Evolutionary conservation across 2,797 vertebrate genomes (phyloP).

Genomic region (Takifugu ocellatus): DNA sequence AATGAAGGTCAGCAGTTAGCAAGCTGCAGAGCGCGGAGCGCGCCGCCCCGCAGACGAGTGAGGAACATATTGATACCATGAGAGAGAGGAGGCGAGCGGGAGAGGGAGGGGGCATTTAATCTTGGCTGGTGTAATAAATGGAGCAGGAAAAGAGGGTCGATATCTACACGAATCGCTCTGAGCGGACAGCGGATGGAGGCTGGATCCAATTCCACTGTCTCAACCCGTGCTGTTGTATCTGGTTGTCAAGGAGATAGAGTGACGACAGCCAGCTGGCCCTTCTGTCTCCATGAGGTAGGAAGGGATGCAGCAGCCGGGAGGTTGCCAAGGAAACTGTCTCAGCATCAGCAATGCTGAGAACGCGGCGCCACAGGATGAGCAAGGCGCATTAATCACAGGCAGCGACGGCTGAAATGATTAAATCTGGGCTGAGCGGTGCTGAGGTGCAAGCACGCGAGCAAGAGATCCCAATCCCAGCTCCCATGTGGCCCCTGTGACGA

Average conservation of each 20-base stretch:
- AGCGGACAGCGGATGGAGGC: constrained; percentile 37
- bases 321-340: constrained; percentile 69
- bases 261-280: constrained; percentile 50
- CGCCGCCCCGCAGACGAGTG: constrained; percentile 1
- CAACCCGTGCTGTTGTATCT: constrained; percentile 56
- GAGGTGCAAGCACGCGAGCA: not conserved
- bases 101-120: constrained; percentile 50
- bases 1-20: constrained; percentile 66
- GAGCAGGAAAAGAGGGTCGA: constrained; percentile 51
- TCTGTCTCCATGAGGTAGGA: constrained; percentile 35
- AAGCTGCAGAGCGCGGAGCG: constrained; percentile 32
- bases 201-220: constrained; percentile 60
- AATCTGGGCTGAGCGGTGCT: not conserved
- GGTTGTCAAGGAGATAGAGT: constrained; percentile 57
- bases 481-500: not conserved
- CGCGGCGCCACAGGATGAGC: constrained; percentile 35
- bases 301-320: constrained; percentile 43
- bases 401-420: constrained; percentile 20
- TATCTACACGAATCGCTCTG: constrained; percentile 57
- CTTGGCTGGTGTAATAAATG: constrained; percentile 46
- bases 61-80: constrained; percentile 45
- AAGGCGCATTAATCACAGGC: constrained; percentile 47
- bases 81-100: constrained; percentile 1
- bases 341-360: constrained; percentile 44
- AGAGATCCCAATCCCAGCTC: not conserved